These are phyloP conservation scores for Phaonia tiefii DNA, from an alignment of 2,888 invertebrate genomes.

Conservation along the genomic window DNA sequence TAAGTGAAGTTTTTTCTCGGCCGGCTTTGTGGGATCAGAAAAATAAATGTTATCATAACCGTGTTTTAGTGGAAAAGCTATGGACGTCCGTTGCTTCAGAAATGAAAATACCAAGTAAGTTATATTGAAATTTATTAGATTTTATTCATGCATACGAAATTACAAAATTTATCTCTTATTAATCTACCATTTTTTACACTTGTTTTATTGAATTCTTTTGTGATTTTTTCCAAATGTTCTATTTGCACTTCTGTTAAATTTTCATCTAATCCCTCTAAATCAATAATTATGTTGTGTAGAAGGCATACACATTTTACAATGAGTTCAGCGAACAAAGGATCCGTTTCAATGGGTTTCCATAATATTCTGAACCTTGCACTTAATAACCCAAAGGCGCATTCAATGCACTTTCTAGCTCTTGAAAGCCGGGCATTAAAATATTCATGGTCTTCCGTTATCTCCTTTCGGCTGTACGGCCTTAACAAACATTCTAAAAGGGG, in stretches of 20 bases:
- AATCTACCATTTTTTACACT: too few species aligned
- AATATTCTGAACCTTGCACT: constrained; percentile 33
- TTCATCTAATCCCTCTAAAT: constrained; percentile 46
- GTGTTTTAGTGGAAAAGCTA: constrained; percentile 47
- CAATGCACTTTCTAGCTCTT: constrained; percentile 52
- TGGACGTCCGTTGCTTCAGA: constrained; percentile 43
- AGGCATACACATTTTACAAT: constrained; percentile 46
- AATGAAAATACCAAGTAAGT: constrained; percentile 47
- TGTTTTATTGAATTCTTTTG: constrained; percentile 41
- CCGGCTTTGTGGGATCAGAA: too few species aligned
- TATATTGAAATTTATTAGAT: too few species aligned
- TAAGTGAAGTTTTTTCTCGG: too few species aligned
- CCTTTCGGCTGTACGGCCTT: constrained; percentile 47
- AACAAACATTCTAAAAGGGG: constrained; percentile 45
- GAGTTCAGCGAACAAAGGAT: constrained; percentile 43
- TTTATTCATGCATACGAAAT: too few species aligned
- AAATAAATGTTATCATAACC: constrained; percentile 34
- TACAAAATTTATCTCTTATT: constrained; percentile 29
- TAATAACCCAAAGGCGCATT: constrained; percentile 55
- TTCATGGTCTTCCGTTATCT: constrained; percentile 44
- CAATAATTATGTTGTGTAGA: constrained; percentile 59
- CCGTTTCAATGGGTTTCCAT: constrained; percentile 41
- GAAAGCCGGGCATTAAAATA: constrained; percentile 55
- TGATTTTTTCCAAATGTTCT: constrained; percentile 39
- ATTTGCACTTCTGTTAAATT: constrained; percentile 11